Base-by-base conservation (phyloP, 1,140 invertebrate species). In the Macrosteles quadrilineatus region DNA sequence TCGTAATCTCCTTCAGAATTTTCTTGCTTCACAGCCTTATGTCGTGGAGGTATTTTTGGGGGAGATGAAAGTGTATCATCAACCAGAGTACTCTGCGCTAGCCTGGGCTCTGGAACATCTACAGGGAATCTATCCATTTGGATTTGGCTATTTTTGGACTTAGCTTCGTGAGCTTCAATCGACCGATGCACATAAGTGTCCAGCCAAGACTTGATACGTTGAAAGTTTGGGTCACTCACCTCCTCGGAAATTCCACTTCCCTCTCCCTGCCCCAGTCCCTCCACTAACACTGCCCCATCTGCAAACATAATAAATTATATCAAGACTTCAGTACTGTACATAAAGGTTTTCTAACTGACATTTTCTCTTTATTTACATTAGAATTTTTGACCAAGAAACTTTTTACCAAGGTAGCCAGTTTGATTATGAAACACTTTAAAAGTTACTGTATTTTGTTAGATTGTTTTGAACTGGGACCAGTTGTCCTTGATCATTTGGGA, bases 191-290 rank as follows among this genome's bases (percentile, higher is more conserved):
- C 31, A 36, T 36, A 36, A 19, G 67, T 57, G 31, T 69, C 67
- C 53, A 69, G 21, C 67, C 67, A 69, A 19, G 67, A 69, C 23
- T 69, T 69, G 29, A 59, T 40, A 36, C 50, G 50, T 23, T 50
- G 32, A 21, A 57, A 59, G 27, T 53, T 69, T 40, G 67, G n/a
- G 40, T 31, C 67, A 69, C 67, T 69, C 67, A 69, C 67, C 67
- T 69, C 67, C 55, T 69, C 67, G 14, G 50, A 25, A 32, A 55
- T 19, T 27, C 25, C 55, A 27, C 27, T 31, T 25, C 57, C 53
- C 19, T 23, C 25, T 23, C 31, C 67, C 55, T 69, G 50, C 29
- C 57, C 53, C 19, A 11, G 30, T 23, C 31, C 67, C 55, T 69
- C 67, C 29, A 57, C 50, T 19, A 69, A 40, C 53, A 55, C 67